These are phyloP conservation scores for Heterotis niloticus DNA, from an alignment of 2,113 vertebrate genomes.

Conservation along the genomic window DNA sequence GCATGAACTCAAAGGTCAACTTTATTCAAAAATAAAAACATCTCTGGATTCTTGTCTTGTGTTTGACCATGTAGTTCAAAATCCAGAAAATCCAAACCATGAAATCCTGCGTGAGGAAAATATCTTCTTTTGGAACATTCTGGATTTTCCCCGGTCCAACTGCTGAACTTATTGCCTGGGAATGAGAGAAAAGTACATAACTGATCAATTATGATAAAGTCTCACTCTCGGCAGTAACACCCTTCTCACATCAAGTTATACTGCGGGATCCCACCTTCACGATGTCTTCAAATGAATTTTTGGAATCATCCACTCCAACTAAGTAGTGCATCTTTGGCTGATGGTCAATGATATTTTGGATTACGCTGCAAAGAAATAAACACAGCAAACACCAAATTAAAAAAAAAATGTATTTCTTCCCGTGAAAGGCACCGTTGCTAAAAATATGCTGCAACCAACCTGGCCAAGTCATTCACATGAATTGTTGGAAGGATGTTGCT, in stretches of 20 bases:
- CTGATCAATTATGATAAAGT: background rate
- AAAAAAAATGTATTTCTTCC: constrained; percentile 3
- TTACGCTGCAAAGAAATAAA: constrained; percentile 61
- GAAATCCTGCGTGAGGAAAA: constrained; percentile 70
- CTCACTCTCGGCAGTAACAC: background rate
- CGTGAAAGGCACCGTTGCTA: no score
- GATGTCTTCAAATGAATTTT: constrained; percentile 70
- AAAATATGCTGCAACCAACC: constrained; percentile 54
- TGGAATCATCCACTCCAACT: constrained; percentile 77
- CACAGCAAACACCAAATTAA: constrained; percentile 13
- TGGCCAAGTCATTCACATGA: constrained; percentile 81
- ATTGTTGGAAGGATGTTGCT: constrained; percentile 78
- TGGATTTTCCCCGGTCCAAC: constrained; percentile 75
- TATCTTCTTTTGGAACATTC: constrained; percentile 68
- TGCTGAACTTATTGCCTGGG: constrained; percentile 69
- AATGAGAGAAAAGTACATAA: constrained; percentile 5
- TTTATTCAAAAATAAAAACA: background rate
- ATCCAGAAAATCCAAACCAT: constrained; percentile 67
- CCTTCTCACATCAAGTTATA: background rate
- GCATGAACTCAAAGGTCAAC: background rate
- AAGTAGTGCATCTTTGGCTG: constrained; percentile 70
- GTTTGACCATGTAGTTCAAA: background rate
- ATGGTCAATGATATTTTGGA: constrained; percentile 77
- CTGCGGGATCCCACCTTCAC: constrained; percentile 66
- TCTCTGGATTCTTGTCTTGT: background rate